Evolutionary conservation across 2,797 vertebrate genomes (phyloP).

Genomic region (Toxotes lorentzi): DNA sequence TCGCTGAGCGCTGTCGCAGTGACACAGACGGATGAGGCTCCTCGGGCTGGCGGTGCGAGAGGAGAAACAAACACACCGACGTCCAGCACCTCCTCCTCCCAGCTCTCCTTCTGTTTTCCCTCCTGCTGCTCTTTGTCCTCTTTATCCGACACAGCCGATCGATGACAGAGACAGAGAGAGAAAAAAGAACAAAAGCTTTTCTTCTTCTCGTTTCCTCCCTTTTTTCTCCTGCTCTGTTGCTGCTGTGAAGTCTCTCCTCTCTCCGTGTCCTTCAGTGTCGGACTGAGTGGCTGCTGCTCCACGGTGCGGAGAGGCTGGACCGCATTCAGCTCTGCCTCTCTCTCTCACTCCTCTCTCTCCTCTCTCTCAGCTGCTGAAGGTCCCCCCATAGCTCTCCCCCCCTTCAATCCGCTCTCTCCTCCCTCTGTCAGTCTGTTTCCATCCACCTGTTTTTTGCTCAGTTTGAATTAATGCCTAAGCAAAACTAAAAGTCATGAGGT

Average conservation of each 20-base stretch:
- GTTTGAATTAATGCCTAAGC: not conserved
- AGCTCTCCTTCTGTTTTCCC: not conserved
- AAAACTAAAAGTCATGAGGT: not conserved
- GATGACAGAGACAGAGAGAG: not conserved
- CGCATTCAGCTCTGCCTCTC: constrained; percentile 48
- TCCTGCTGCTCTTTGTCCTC: constrained; percentile 30
- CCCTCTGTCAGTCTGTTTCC: not conserved
- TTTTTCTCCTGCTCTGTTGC: constrained; percentile 3
- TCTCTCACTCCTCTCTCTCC: not conserved
- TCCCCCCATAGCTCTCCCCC: constrained; percentile 49
- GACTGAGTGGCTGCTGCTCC: constrained; percentile 59
- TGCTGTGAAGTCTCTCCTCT: constrained; percentile 39
- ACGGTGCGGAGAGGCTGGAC: constrained; percentile 66
- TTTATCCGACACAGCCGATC: constrained; percentile 52
- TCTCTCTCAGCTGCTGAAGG: constrained; percentile 40
- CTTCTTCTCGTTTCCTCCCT: not conserved
- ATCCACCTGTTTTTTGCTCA: constrained; percentile 22
- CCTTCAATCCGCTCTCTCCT: constrained; percentile 37
- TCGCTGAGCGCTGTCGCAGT: constrained; percentile 54
- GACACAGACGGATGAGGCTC: constrained; percentile 56
- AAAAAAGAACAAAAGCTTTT: not conserved
- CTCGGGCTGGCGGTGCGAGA: constrained; percentile 45
- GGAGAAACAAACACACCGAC: constrained; percentile 34
- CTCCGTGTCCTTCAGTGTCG: constrained; percentile 62
- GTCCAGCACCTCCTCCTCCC: constrained; percentile 22